A percentile compares a stretch with the other conserved stretches of the same genome.
phyloP scores from a whole-genome alignment of 2,888 invertebrate genomes.

The Mongoloraphidia duomilia region DNA sequence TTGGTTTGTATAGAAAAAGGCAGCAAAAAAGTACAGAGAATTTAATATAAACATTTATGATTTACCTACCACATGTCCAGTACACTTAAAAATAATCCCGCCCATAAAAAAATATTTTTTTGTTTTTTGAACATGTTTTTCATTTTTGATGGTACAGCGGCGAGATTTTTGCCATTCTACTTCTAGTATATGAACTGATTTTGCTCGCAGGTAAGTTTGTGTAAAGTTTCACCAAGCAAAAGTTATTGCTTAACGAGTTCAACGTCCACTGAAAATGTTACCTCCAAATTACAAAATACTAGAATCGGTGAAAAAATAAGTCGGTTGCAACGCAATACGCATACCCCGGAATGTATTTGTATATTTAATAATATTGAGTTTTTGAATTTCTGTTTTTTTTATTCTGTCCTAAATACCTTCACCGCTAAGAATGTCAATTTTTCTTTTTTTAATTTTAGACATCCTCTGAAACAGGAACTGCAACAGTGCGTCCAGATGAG shows the following conservation, averaged over 20 bases:
- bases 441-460: slow-evolving; percentile 13
- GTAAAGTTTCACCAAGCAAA: slow-evolving; percentile 46
- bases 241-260: slow-evolving; percentile 48
- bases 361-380: background rate
- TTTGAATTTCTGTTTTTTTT: no score
- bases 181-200: background rate
- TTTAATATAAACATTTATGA: slow-evolving; percentile 16
- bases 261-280: slow-evolving; percentile 46
- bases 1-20: no score
- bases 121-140: no score
- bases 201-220: slow-evolving; percentile 35
- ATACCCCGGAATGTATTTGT: background rate
- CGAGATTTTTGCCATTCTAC: no score
- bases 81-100: no score
- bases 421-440: background rate
- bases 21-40: no score
- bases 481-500: slow-evolving; percentile 41
- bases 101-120: no score
- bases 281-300: slow-evolving; percentile 40
- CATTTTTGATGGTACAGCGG: no score
- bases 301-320: slow-evolving; percentile 28
- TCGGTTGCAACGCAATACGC: slow-evolving; percentile 16
- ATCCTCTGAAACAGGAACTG: slow-evolving; percentile 20
- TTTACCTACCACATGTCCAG: no score
- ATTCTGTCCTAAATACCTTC: background rate